A percentile compares a stretch with the other conserved stretches of the same genome.
phyloP scores from a whole-genome alignment of 1,140 invertebrate species.

The Diabrotica virgifera region DNA sequence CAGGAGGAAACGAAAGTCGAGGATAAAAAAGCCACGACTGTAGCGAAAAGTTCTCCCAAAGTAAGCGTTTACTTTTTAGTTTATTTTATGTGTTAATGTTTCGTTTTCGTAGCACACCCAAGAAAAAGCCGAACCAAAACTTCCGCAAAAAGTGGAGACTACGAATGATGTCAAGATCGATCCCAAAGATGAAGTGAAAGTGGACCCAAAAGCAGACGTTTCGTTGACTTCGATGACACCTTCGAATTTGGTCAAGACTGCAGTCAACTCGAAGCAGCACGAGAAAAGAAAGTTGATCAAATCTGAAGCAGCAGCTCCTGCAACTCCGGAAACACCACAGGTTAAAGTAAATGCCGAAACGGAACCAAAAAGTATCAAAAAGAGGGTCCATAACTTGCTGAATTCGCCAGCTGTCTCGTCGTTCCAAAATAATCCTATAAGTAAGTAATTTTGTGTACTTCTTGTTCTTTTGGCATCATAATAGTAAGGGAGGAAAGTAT shows the following conservation, averaged over 20 bases:
- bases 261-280: constrained; percentile 61
- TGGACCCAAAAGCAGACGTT: constrained; percentile 13
- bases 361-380: constrained; percentile 41
- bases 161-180: background rate
- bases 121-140: too few relatives aligned
- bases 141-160: background rate
- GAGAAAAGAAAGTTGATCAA: constrained; percentile 38
- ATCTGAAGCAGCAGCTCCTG: constrained; percentile 38
- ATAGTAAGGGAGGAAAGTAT: too few relatives aligned
- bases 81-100: too few relatives aligned
- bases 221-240: constrained; percentile 53
- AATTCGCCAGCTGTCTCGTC: constrained; percentile 28
- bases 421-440: constrained; percentile 23
- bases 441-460: background rate
- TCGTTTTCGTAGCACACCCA: too few relatives aligned
- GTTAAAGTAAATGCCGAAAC: constrained; percentile 17
- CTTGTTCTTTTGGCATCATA: too few relatives aligned
- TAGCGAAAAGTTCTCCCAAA: too few relatives aligned
- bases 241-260: constrained; percentile 62
- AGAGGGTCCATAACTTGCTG: constrained; percentile 40
- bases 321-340: constrained; percentile 8
- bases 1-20: constrained; percentile 2
- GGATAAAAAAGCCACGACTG: constrained; percentile 6
- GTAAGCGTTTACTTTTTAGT: too few relatives aligned
- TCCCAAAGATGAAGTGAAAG: background rate